phyloP scores from a whole-genome alignment of 1,140 invertebrate species.

The Achatina immaculata region DNA sequence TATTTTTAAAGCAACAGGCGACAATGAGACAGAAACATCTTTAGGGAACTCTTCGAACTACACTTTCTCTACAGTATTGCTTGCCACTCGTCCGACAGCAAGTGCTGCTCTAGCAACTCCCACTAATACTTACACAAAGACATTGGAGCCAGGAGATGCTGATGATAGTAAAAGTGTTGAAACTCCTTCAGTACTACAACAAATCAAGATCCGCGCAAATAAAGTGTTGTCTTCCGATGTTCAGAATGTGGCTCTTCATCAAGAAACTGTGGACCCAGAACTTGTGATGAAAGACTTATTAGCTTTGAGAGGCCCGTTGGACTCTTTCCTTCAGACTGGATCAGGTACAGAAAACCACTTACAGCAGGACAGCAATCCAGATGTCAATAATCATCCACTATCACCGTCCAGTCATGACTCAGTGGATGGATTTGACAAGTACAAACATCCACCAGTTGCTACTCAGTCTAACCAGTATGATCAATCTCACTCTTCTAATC shows the following conservation, averaged over 20 bases:
- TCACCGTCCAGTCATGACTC: background rate
- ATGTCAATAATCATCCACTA: background rate
- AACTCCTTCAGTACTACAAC: background rate
- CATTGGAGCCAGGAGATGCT: too few species aligned
- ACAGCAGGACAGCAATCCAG: too few species aligned
- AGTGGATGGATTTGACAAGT: background rate
- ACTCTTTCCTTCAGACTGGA: too few species aligned
- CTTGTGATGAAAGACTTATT: background rate
- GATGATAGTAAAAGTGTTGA: too few species aligned
- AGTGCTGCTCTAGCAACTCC: background rate
- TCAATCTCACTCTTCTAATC: background rate
- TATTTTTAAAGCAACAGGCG: background rate
- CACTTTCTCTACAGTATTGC: background rate
- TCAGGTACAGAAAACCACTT: too few species aligned
- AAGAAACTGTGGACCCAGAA: background rate
- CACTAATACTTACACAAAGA: background rate
- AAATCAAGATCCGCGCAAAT: background rate
- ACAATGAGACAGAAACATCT: background rate
- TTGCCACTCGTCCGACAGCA: background rate
- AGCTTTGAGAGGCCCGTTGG: background rate
- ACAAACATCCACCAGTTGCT: background rate
- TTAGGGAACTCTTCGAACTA: background rate
- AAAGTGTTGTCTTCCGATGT: background rate
- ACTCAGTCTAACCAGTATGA: background rate
- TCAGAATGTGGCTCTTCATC: background rate